These are phyloP conservation scores for Pachymerium ferrugineum DNA, from an alignment of 2,888 invertebrate genomes.

Conservation along the genomic window DNA sequence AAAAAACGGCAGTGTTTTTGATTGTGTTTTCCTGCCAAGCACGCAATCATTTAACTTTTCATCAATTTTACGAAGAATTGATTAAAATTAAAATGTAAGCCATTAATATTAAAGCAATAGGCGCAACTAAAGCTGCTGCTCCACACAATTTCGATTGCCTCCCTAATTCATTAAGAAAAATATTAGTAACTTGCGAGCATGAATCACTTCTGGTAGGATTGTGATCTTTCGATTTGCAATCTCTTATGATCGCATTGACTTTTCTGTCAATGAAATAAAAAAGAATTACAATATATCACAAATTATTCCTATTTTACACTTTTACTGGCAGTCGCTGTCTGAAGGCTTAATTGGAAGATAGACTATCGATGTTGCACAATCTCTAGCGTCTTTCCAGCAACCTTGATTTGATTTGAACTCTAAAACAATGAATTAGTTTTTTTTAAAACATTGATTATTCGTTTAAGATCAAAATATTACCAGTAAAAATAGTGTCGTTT, in stretches of 20 bases:
- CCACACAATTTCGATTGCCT: neutral
- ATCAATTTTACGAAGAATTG: too few relatives aligned
- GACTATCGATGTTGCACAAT: neutral
- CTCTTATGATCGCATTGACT: neutral
- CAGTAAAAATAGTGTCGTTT: neutral
- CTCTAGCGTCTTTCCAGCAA: neutral
- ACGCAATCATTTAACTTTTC: too few relatives aligned
- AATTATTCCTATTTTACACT: too few relatives aligned
- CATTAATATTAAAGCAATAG: neutral
- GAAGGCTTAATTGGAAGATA: neutral
- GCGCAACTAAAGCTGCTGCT: neutral
- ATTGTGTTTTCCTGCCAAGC: too few relatives aligned
- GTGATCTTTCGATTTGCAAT: neutral
- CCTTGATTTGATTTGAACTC: neutral
- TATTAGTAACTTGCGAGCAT: neutral
- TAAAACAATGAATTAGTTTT: too few relatives aligned
- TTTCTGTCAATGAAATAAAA: neutral
- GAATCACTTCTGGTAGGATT: neutral
- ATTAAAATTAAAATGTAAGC: neutral
- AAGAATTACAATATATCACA: neutral
- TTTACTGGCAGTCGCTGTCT: neutral
- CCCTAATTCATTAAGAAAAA: neutral
- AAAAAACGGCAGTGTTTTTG: too few relatives aligned
- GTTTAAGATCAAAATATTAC: too few relatives aligned
- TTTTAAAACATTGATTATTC: too few relatives aligned